Evolutionary conservation across 1,140 invertebrate species (phyloP).

Genomic region (Chionoecetes opilio): DNA sequence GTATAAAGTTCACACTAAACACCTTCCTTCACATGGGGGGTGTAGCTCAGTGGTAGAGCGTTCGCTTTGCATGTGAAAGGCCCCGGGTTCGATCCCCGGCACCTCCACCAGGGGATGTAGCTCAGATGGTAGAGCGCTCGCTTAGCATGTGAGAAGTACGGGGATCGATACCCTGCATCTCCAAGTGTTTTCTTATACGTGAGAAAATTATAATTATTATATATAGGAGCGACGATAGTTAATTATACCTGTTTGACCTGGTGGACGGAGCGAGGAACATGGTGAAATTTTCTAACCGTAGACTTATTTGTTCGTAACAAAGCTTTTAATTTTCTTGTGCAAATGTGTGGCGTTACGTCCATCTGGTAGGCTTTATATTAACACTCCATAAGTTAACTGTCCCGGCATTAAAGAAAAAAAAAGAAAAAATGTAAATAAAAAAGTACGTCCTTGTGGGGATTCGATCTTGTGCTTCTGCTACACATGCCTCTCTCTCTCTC

Average conservation of each 20-base stretch:
- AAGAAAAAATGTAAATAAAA: neutral
- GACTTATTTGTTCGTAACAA: neutral
- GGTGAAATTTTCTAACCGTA: neutral
- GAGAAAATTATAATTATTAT: too few species aligned
- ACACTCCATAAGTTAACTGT: too few species aligned
- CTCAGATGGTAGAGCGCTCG: conserved; percentile 15
- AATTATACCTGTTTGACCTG: too few species aligned
- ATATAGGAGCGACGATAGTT: too few species aligned
- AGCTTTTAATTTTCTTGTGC: neutral
- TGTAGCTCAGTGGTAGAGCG: conserved; percentile 25
- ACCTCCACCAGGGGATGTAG: conserved; percentile 24
- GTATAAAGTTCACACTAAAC: neutral
- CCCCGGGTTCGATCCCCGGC: conserved; percentile 21
- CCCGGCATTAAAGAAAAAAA: neutral
- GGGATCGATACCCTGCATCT: conserved; percentile 16
- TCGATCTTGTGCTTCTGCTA: neutral
- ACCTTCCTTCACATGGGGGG: neutral
- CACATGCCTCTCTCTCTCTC: too few species aligned
- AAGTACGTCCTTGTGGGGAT: neutral
- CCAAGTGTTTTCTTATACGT: neutral
- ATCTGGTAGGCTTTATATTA: too few species aligned
- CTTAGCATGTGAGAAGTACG: conserved; percentile 18
- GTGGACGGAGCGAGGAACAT: neutral
- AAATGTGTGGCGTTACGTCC: too few species aligned
- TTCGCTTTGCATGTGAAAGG: conserved; percentile 28